phyloP scores from a whole-genome alignment of 2,797 vertebrate species.

The Cottoperca gobio region DNA sequence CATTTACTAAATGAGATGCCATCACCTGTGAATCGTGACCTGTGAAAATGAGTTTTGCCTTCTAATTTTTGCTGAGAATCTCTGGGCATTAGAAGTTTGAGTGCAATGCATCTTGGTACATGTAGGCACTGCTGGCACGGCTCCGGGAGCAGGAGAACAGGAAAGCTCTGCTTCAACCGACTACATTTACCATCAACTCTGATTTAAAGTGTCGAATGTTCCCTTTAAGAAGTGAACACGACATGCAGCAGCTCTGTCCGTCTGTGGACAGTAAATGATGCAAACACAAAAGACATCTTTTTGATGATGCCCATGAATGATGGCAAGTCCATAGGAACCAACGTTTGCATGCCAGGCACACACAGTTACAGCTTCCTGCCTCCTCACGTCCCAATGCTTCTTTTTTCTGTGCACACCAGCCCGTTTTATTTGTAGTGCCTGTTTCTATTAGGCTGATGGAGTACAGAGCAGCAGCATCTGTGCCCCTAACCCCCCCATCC shows the following conservation, averaged over 20 bases:
- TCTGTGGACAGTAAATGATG: slow-evolving; percentile 38
- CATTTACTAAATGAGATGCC: slow-evolving; percentile 3
- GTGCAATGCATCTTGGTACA: no score
- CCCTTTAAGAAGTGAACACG: not conserved
- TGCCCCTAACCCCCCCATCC: slow-evolving; percentile 52
- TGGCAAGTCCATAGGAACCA: slow-evolving; percentile 28
- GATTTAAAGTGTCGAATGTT: no score
- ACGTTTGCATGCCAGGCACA: slow-evolving; percentile 61
- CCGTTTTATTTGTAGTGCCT: slow-evolving; percentile 73
- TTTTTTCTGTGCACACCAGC: slow-evolving; percentile 45
- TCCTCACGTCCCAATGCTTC: slow-evolving; percentile 31
- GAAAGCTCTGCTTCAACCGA: no score
- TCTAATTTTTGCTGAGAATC: no score
- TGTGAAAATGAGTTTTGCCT: not conserved
- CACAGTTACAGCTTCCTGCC: slow-evolving; percentile 59
- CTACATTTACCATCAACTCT: no score
- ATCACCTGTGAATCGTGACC: no score
- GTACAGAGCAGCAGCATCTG: slow-evolving; percentile 69
- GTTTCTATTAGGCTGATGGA: slow-evolving; percentile 71
- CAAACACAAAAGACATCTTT: slow-evolving; percentile 32
- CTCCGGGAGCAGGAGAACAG: no score
- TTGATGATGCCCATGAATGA: slow-evolving; percentile 32
- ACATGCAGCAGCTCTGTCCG: slow-evolving; percentile 20
- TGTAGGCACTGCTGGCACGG: no score
- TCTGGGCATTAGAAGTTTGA: no score